These are phyloP conservation scores for Apeira syringaria DNA, from an alignment of 2,888 invertebrate genomes.

Conservation along the genomic window DNA sequence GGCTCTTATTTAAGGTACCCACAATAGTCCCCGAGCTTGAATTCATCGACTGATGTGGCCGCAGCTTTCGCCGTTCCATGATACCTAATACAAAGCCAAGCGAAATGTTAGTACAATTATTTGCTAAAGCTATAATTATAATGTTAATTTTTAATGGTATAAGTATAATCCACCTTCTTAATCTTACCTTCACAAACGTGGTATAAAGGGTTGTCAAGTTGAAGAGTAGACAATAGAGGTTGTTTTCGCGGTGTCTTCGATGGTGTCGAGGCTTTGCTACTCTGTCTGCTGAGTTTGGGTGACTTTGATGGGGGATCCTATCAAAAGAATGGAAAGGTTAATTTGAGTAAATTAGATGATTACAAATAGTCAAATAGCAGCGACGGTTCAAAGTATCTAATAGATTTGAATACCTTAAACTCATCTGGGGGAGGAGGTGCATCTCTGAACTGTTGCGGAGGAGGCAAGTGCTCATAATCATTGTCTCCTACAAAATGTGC, in stretches of 20 bases:
- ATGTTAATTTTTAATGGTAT: background rate
- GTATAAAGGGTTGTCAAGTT: conserved; percentile 89
- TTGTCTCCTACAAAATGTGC: conserved; percentile 80
- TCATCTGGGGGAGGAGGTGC: conserved; percentile 90
- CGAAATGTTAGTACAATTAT: conserved; percentile 39
- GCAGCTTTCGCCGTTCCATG: conserved; percentile 73
- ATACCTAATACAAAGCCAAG: conserved; percentile 65
- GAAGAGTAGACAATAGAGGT: conserved; percentile 62
- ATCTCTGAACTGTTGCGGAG: conserved; percentile 93
- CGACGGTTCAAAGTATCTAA: too few species aligned
- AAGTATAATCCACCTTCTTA: background rate
- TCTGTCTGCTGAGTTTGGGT: conserved; percentile 69
- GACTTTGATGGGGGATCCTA: conserved; percentile 77
- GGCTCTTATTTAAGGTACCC: conserved; percentile 79
- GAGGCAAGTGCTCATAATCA: conserved; percentile 90
- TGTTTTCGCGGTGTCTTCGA: conserved; percentile 68
- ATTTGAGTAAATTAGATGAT: conserved; percentile 78
- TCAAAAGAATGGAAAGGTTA: background rate
- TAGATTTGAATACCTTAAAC: conserved; percentile 72
- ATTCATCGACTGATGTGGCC: conserved; percentile 67
- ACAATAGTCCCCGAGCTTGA: conserved; percentile 46
- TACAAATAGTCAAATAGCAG: too few species aligned
- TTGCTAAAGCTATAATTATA: conserved; percentile 8
- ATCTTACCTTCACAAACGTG: conserved; percentile 89
- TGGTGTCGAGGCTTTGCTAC: conserved; percentile 74